These are phyloP conservation scores for Suncus etruscus DNA, from an alignment of 2,113 vertebrate genomes.

Conservation along the genomic window DNA sequence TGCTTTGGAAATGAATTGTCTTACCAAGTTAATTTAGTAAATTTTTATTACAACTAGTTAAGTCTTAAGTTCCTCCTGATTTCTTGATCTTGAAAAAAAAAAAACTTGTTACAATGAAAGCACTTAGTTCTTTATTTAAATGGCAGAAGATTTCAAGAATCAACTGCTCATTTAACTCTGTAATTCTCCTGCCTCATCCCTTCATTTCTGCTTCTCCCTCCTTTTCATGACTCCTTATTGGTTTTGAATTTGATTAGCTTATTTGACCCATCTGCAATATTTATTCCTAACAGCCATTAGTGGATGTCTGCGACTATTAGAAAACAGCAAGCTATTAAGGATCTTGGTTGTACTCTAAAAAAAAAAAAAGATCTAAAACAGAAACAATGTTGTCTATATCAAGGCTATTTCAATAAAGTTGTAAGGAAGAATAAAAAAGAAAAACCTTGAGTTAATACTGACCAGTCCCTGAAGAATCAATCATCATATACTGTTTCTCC, in stretches of 20 bases:
- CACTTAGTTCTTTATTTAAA: slow-evolving; percentile 65
- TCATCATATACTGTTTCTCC: background rate
- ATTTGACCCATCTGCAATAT: slow-evolving; percentile 47
- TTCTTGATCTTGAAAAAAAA: slow-evolving; percentile 56
- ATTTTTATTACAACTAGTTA: slow-evolving; percentile 55
- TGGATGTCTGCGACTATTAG: slow-evolving; percentile 4
- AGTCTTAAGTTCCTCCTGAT: slow-evolving; percentile 44
- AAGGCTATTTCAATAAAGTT: slow-evolving; percentile 4
- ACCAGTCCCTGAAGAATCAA: background rate
- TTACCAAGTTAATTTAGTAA: slow-evolving; percentile 28
- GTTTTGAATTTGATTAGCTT: slow-evolving; percentile 57
- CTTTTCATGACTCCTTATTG: slow-evolving; percentile 23
- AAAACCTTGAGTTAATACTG: slow-evolving; percentile 29
- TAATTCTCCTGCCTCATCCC: slow-evolving; percentile 27
- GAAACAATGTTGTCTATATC: background rate
- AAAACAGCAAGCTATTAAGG: background rate
- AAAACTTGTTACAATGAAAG: background rate
- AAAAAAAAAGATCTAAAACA: background rate
- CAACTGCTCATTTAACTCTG: slow-evolving; percentile 32
- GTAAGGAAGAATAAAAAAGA: background rate
- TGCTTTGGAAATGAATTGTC: slow-evolving; percentile 67
- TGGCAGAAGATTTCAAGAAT: slow-evolving; percentile 48
- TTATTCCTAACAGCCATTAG: slow-evolving; percentile 46
- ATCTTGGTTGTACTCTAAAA: background rate
- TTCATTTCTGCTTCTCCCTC: slow-evolving; percentile 35